These are phyloP conservation scores for Corythoichthys intestinalis DNA, from an alignment of 2,113 vertebrate genomes.

Conservation along the genomic window DNA sequence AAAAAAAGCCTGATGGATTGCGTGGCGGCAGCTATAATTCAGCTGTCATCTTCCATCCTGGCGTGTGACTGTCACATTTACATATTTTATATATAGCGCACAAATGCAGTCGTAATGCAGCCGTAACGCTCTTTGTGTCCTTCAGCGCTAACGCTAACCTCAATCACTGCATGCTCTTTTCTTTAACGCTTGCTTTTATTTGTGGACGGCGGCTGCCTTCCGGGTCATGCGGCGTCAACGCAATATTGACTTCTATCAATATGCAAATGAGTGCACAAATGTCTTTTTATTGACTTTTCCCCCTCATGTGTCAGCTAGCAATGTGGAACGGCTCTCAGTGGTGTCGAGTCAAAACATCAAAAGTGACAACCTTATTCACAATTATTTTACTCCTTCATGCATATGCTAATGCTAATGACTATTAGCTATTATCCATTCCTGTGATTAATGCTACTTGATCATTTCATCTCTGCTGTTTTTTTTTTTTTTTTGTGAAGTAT, in stretches of 20 bases:
- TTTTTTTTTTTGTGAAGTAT: no score
- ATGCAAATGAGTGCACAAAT: slow-evolving; percentile 6
- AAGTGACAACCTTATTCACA: neutral
- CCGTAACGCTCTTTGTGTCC: slow-evolving; percentile 80
- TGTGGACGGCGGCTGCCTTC: neutral
- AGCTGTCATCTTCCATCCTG: slow-evolving; percentile 82
- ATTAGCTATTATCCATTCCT: neutral
- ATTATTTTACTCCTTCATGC: neutral
- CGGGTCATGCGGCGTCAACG: neutral
- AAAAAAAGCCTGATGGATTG: slow-evolving; percentile 82
- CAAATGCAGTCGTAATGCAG: slow-evolving; percentile 63
- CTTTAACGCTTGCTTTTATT: slow-evolving; percentile 21
- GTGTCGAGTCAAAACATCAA: neutral
- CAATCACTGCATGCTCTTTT: slow-evolving; percentile 66
- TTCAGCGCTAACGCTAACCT: slow-evolving; percentile 71
- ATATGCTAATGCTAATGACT: neutral
- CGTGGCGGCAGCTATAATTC: slow-evolving; percentile 79
- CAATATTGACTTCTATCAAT: slow-evolving; percentile 8
- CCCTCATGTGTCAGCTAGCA: neutral
- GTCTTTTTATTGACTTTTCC: slow-evolving; percentile 5
- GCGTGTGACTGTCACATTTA: slow-evolving; percentile 81
- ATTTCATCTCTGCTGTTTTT: slow-evolving; percentile 3
- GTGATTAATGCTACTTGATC: slow-evolving; percentile 45
- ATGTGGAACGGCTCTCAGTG: neutral
- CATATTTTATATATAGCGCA: slow-evolving; percentile 82